Evolutionary conservation across 1,140 invertebrate species (phyloP), one percentile per base, ranked within the genome.

Genomic region (Cataglyphis hispanica): DNA sequence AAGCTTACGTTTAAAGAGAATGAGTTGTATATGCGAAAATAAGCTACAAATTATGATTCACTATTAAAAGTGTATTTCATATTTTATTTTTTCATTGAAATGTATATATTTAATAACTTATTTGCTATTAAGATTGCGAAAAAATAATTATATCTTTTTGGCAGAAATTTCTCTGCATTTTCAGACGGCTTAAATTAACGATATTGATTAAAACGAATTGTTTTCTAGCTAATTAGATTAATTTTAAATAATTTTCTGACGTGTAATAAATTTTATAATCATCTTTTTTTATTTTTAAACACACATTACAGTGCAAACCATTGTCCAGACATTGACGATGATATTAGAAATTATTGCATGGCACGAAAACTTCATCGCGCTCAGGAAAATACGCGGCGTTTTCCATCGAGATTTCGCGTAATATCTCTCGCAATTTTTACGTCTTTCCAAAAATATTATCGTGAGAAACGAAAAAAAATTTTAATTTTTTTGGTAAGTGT

Each of bases 391-490:
- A 34, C 22, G 37, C 22, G 6, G 22, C 37, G 34, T 58, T 22
- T 25, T 43, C 43, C 25, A 72, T 58, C 43, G 43, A 46, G 13
- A 46, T 2, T 46, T 60, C 66, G 25, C 27, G 66, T 60, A 70
- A 81, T 81, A 67, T 56, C 46, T 25, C 16, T 60, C 67, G 66
- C 66, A 16, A 81, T 81, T 81, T 81, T 81, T 81, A 81, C 50
- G 27, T 80, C 31, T 10, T n/a, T 80, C 50, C 43, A 4, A 40
- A 13, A 37, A 50, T 16, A 70, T 22, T 81, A 43, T 37, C 37
- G 11, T 16, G 67, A 22, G 37, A 61, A 72, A n/a, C 63, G 53
- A 31, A 60, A 74, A 64, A 34, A 19, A 70, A 50, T 8, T 16
- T 61, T 25, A 70, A 69, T 81, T n/a, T n/a, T n/a, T n/a, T n/a